These are phyloP conservation scores for Acrocephalus kingi DNA, from an alignment of 2,113 vertebrate species.

Conservation along the genomic window DNA sequence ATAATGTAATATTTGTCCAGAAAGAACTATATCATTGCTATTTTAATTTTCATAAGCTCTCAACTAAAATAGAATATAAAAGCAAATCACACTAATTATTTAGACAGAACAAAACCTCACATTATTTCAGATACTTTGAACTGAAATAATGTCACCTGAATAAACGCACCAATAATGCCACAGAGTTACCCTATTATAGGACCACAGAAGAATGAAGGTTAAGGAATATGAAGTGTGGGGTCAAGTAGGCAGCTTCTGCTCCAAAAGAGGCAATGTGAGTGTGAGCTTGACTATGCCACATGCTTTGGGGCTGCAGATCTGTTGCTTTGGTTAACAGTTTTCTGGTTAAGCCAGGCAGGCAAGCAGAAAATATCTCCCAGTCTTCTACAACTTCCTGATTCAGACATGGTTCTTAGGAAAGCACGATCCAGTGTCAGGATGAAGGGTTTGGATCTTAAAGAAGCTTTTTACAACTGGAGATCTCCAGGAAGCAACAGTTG, in stretches of 20 bases:
- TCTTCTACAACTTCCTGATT: background rate
- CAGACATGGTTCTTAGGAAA: background rate
- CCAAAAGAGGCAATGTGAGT: background rate
- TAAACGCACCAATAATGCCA: background rate
- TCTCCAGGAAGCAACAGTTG: fast-evolving
- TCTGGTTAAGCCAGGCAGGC: background rate
- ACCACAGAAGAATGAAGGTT: background rate
- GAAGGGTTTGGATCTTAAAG: background rate
- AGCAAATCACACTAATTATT: background rate
- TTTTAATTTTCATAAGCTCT: constrained; percentile 29
- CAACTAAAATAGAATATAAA: background rate
- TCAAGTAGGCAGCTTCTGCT: background rate
- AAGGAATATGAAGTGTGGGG: background rate
- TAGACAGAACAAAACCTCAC: background rate
- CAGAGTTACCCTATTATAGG: background rate
- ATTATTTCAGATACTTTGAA: background rate
- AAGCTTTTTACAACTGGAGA: background rate
- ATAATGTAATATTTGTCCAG: constrained; percentile 14
- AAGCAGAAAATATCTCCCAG: background rate
- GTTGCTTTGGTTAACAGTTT: background rate
- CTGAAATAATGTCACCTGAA: background rate
- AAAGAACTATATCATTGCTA: background rate
- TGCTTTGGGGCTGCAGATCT: background rate
- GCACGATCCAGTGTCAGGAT: background rate
- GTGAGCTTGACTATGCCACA: background rate